Evolutionary conservation across 2,113 vertebrate genomes (phyloP).

Genomic region (Atractosteus spatula): DNA sequence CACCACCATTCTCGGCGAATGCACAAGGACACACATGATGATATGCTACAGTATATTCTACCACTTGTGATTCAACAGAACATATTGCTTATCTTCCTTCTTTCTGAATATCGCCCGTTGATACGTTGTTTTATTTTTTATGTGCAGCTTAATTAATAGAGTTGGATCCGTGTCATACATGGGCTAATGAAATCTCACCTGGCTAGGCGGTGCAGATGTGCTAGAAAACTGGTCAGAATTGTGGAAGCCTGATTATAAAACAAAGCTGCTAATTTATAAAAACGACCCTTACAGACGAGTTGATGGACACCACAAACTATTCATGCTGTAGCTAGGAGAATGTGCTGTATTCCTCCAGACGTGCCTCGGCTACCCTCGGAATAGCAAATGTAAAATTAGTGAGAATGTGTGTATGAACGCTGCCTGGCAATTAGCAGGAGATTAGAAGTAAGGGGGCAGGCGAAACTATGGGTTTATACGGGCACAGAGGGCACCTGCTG

Average conservation of each 20-base stretch:
- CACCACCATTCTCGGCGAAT: too few species aligned
- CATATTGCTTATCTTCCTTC: not conserved
- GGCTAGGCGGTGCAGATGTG: constrained; percentile 59
- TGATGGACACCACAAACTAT: constrained; percentile 75
- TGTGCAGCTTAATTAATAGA: constrained; percentile 74
- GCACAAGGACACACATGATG: too few species aligned
- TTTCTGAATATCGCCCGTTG: constrained; percentile 6
- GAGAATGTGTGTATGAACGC: constrained; percentile 91
- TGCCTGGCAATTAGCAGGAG: constrained; percentile 85
- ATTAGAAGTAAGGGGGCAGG: constrained; percentile 53
- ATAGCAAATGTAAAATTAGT: constrained; percentile 98
- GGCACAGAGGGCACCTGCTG: constrained; percentile 41
- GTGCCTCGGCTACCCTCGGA: constrained; percentile 80
- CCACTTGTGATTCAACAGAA: not conserved
- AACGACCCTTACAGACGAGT: constrained; percentile 71
- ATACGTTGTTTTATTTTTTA: constrained; percentile 4
- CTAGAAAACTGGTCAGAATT: constrained; percentile 66
- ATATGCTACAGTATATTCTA: not conserved
- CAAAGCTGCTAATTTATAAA: constrained; percentile 83
- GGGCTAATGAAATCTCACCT: constrained; percentile 78
- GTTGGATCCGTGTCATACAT: constrained; percentile 77
- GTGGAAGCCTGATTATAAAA: constrained; percentile 83
- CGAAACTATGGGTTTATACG: constrained; percentile 55
- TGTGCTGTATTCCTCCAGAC: constrained; percentile 80
- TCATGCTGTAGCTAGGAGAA: constrained; percentile 80